Conservation (phyloP, 2,888 invertebrate genomes). For the Branchipolynoe longqiensis region DNA sequence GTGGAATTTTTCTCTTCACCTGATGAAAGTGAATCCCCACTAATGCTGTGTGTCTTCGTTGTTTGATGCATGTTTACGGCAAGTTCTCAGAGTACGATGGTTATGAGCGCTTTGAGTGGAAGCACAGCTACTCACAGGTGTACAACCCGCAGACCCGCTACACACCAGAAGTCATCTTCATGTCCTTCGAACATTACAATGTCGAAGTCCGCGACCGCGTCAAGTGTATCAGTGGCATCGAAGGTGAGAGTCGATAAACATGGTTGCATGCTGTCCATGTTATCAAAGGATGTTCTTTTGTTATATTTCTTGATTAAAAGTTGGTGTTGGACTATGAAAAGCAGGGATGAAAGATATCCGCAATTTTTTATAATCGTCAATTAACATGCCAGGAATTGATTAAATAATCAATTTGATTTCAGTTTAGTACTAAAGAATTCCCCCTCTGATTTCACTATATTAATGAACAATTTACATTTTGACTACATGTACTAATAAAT, state of each 20-base stretch:
- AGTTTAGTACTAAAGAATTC: too few species aligned
- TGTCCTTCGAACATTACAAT: constrained; percentile 98
- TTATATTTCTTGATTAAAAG: neutral
- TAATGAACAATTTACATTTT: too few species aligned
- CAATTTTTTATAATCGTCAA: neutral
- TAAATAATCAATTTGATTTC: neutral
- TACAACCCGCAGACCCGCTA: constrained; percentile 94
- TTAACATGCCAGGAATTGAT: neutral
- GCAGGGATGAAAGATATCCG: neutral
- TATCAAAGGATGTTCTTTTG: neutral
- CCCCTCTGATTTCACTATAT: too few species aligned
- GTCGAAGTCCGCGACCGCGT: constrained; percentile 97
- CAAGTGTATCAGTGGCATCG: constrained; percentile 95
- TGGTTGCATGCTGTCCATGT: neutral
- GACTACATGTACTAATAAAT: too few species aligned
- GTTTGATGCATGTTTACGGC: constrained; percentile 88
- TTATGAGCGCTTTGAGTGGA: constrained; percentile 94
- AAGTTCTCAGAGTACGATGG: constrained; percentile 86
- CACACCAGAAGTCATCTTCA: constrained; percentile 93
- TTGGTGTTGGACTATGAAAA: too few species aligned
- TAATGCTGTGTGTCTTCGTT: too few species aligned
- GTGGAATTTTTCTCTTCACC: too few species aligned
- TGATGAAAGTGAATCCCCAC: too few species aligned
- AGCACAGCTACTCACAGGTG: constrained; percentile 95
- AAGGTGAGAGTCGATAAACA: constrained; percentile 84